These are phyloP conservation scores for Polypterus bichir DNA, from an alignment of 2,113 vertebrate species.

Conservation along the genomic window DNA sequence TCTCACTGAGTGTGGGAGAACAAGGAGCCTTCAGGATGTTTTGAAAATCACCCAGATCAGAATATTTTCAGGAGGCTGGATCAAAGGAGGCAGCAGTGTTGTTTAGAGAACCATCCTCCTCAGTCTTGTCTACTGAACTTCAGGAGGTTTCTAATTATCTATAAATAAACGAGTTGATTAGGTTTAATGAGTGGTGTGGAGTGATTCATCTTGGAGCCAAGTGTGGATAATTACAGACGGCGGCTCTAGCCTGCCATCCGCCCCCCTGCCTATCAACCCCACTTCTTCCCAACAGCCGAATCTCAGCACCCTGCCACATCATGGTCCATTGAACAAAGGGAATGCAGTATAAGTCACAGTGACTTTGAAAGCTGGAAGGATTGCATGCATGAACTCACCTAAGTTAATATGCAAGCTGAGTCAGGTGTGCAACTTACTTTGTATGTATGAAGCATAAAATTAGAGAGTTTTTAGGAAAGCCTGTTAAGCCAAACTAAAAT, in stretches of 20 bases:
- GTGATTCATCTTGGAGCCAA: conserved; percentile 25
- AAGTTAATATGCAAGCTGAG: too few species aligned
- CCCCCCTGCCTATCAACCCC: background rate
- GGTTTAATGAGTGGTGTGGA: conserved; percentile 28
- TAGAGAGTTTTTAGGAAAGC: too few species aligned
- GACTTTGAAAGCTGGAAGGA: conserved; percentile 2
- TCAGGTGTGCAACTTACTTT: too few species aligned
- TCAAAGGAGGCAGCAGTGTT: background rate
- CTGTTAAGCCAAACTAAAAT: too few species aligned
- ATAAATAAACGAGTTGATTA: conserved; percentile 34
- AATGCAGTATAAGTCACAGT: too few species aligned
- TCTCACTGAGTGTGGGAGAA: background rate
- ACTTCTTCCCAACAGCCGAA: conserved; percentile 4
- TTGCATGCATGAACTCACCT: conserved; percentile 6
- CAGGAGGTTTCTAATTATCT: conserved; percentile 29
- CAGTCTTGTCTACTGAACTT: conserved; percentile 7
- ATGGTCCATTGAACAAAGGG: conserved; percentile 15
- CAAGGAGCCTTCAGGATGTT: background rate
- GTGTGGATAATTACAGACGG: conserved; percentile 26
- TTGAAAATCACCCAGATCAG: too few species aligned
- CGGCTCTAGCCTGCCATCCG: conserved; percentile 1
- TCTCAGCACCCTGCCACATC: conserved; percentile 9
- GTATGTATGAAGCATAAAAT: too few species aligned
- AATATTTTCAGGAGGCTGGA: background rate
- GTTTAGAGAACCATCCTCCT: background rate